Evolutionary conservation across 2,888 invertebrate species (phyloP), one percentile per base, ranked within the genome.

Genomic region (Drosophila picticornis): DNA sequence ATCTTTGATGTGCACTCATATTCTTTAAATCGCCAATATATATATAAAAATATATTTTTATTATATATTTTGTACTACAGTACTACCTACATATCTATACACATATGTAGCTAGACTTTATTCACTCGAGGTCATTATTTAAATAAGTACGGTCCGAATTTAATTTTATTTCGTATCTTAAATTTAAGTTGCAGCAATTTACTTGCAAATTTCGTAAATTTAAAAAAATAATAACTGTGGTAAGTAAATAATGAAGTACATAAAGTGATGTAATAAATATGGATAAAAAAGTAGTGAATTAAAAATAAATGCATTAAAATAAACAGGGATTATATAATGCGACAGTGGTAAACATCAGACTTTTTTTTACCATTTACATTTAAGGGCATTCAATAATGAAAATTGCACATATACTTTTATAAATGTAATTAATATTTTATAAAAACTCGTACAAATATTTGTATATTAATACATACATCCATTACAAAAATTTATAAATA

Each of bases 1-100:
- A 78, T 78, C 61, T 78, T 79, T 71, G 59, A 80, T 80, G 80
- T 88, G 81, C 81, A 80, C 74, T 84, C 86, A 86, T 77, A 85
- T 80, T 83, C 53, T 68, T 65, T 48, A 66, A 77, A 72, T 75
- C 48, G 56, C 25, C 46, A 46, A 66, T 29, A 75, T 31, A 50
- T 19, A 59, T 29, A 31, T 27, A 63, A 25, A 74, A n/a, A 51
- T n/a, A 59, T 25, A 31, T 34, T 52, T 32, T 36, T 32, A 60
- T 27, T 31, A 57, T 32, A 36, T 38, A 64, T 38, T 40, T 40
- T 40, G 10, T n/a, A 29, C 16, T 22, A n/a, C 36, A 66, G 10
- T n/a, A 29, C 16, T 22, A n/a, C 36, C 63, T 63, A 65, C 69
- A 69, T 34, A 46, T 46, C 43, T 31, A 58, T 56, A 34, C 36